phyloP scores from a whole-genome alignment of 2,113 vertebrate genomes.

The Passer domesticus region DNA sequence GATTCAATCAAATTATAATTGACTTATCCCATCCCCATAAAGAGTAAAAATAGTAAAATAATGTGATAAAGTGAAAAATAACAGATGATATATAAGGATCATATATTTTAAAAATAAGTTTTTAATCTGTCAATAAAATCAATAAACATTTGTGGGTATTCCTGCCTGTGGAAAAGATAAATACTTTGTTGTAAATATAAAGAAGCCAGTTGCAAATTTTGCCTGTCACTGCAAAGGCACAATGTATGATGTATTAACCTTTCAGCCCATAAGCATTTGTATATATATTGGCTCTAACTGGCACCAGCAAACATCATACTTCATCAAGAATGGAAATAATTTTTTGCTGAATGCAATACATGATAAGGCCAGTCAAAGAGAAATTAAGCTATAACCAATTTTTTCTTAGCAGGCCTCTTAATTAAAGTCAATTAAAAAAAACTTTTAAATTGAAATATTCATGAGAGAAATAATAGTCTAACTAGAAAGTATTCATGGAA shows the following conservation, averaged over 20 bases:
- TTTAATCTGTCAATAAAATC: neutral
- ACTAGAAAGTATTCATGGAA: neutral
- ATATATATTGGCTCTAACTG: neutral
- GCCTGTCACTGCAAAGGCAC: neutral
- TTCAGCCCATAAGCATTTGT: neutral
- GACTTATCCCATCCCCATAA: neutral
- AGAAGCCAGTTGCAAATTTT: neutral
- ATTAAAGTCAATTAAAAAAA: neutral
- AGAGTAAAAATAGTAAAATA: neutral
- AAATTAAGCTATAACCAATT: neutral
- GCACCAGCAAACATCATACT: neutral
- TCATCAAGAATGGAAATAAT: neutral
- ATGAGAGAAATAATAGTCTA: neutral
- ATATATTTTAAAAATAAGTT: neutral
- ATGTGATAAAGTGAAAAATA: neutral
- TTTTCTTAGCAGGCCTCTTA: neutral
- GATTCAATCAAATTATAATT: neutral
- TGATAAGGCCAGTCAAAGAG: neutral
- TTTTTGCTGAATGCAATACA: neutral
- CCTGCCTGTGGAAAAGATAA: neutral
- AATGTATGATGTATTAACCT: neutral
- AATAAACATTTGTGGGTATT: neutral
- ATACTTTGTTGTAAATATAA: neutral
- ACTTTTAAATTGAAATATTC: conserved; percentile 6
- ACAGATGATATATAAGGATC: neutral